These are phyloP conservation scores for Buceros bicornis DNA, from an alignment of 2,797 vertebrate genomes.

Conservation along the genomic window DNA sequence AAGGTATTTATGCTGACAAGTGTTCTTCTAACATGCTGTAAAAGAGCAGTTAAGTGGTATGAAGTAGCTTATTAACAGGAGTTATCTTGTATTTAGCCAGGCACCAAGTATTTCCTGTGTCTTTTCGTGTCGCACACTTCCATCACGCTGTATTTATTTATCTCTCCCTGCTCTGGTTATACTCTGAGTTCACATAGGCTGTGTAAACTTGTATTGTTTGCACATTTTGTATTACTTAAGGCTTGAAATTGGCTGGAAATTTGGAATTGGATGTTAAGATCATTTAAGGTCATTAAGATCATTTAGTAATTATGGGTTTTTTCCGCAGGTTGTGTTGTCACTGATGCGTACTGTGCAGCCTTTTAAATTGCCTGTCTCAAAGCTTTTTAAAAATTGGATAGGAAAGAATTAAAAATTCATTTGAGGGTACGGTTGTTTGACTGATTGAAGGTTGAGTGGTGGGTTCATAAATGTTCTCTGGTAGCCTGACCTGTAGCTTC, in stretches of 20 bases:
- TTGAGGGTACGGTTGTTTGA: constrained; percentile 58
- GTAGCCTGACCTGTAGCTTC: neutral
- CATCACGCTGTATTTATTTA: neutral
- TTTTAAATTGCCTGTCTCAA: constrained; percentile 61
- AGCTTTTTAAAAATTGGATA: constrained; percentile 68
- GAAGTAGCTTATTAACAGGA: neutral
- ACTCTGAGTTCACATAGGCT: neutral
- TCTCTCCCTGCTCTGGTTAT: neutral
- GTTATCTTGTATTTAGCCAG: neutral
- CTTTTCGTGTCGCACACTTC: neutral
- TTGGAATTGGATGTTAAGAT: constrained; percentile 4
- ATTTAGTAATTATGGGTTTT: neutral
- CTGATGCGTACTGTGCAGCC: constrained; percentile 33
- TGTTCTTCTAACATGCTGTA: neutral
- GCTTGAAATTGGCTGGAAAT: neutral
- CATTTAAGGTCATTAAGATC: constrained; percentile 11
- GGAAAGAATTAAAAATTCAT: constrained; percentile 78
- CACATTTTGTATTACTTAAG: neutral
- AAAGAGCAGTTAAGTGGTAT: neutral
- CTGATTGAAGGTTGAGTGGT: neutral
- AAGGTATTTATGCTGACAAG: neutral
- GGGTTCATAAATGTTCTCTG: neutral
- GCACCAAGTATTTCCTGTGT: neutral
- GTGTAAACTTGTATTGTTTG: neutral
- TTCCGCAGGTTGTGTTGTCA: constrained; percentile 44